Conservation (phyloP, 64 coral and sea anemone species). For the Hydrozoanthus tunicans region DNA sequence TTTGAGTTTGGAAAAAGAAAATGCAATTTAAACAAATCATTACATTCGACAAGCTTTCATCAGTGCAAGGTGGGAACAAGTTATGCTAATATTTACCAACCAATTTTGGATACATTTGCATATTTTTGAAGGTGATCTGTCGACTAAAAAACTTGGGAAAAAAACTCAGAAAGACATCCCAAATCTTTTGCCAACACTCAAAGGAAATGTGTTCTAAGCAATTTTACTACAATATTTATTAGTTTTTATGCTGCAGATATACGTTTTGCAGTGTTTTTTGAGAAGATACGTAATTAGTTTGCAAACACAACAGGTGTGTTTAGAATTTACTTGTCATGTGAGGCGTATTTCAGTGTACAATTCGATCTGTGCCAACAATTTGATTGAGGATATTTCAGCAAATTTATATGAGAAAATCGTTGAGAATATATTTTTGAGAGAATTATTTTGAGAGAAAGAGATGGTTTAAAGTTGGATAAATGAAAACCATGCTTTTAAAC, state of each 20-base stretch:
- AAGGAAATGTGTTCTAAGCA: neutral
- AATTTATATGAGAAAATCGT: slow-evolving; percentile 1
- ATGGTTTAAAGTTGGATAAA: neutral
- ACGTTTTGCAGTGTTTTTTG: neutral
- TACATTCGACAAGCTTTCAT: neutral
- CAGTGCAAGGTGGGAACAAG: neutral
- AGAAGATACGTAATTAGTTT: slow-evolving; percentile 9
- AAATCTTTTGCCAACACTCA: neutral
- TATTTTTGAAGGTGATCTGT: neutral
- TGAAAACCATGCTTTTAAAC: neutral
- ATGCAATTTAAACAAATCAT: neutral
- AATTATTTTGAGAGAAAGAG: slow-evolving; percentile 34
- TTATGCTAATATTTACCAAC: neutral
- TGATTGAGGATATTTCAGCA: neutral
- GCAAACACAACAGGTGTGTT: neutral
- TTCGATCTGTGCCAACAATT: neutral
- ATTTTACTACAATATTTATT: neutral
- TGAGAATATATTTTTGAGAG: slow-evolving; percentile 46
- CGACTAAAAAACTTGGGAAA: neutral
- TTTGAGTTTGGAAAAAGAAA: neutral
- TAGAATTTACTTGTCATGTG: neutral
- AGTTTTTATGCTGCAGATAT: neutral
- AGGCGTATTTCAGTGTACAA: too few relatives aligned
- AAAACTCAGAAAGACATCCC: neutral
- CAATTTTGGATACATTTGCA: neutral